Percentiles rank a stretch among this genome's conserved stretches.
These are phyloP conservation scores for Cyclopterus lumpus DNA, from an alignment of 2,797 vertebrate genomes.

Conservation along the genomic window DNA sequence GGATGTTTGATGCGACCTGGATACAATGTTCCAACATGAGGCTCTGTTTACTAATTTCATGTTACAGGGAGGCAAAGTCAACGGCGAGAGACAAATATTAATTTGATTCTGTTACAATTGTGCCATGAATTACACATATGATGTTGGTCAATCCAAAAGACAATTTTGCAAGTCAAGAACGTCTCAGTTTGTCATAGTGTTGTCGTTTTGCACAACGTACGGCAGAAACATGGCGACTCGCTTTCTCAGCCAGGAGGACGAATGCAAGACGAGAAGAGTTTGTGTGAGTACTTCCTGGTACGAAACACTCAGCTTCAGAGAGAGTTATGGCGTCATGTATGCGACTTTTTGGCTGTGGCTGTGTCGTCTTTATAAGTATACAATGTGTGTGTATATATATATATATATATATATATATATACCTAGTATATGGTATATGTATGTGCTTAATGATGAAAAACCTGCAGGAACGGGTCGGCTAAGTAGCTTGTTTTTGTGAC, in stretches of 20 bases:
- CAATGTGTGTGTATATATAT: no score
- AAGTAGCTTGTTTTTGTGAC: neutral
- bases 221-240: neutral
- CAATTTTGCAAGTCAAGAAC: neutral
- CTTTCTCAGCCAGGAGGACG: no score
- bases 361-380: neutral
- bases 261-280: neutral
- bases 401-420: no score
- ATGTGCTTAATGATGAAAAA: neutral
- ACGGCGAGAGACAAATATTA: no score
- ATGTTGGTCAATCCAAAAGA: neutral
- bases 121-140: no score
- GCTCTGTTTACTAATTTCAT: neutral
- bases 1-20: neutral
- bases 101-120: no score
- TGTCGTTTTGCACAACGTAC: neutral
- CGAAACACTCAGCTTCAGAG: neutral
- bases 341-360: neutral
- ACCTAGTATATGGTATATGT: neutral
- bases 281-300: neutral
- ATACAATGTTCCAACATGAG: neutral
- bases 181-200: neutral
- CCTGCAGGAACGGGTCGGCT: neutral
- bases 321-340: neutral
- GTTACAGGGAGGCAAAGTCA: no score